Conservation (phyloP, 2,888 invertebrate genomes). For the Fissipunctia ypsillon region DNA sequence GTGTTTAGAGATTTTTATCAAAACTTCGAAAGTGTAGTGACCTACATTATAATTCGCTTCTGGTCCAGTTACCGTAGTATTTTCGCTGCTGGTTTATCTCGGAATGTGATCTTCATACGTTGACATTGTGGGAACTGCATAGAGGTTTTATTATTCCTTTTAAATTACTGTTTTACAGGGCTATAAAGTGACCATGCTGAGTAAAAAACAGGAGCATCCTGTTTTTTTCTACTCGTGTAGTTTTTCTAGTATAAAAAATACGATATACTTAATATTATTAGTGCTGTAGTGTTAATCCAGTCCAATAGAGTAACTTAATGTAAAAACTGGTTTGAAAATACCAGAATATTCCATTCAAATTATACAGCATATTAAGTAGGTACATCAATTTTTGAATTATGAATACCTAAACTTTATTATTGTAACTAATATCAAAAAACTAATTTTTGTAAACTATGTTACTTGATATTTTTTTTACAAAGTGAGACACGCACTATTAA, state of each 20-base stretch:
- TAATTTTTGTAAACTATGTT: too few relatives aligned
- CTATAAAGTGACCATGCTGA: slow-evolving; percentile 1
- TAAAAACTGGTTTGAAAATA: slow-evolving; percentile 16
- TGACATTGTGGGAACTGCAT: not conserved
- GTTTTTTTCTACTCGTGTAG: too few relatives aligned
- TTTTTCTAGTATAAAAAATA: not conserved
- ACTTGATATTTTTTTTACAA: too few relatives aligned
- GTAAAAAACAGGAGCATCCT: too few relatives aligned
- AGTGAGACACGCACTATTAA: too few relatives aligned
- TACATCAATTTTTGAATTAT: too few relatives aligned
- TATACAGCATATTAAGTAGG: too few relatives aligned
- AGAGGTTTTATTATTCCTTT: not conserved
- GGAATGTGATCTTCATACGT: slow-evolving; percentile 3
- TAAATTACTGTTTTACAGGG: not conserved
- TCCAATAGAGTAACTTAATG: not conserved
- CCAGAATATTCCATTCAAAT: not conserved
- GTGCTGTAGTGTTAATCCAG: not conserved
- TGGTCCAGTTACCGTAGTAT: slow-evolving; percentile 20
- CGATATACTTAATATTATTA: not conserved
- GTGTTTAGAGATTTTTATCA: not conserved
- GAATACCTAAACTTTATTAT: too few relatives aligned
- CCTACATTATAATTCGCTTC: slow-evolving; percentile 51
- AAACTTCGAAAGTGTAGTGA: slow-evolving; percentile 61
- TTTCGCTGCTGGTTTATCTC: slow-evolving; percentile 35
- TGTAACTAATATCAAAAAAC: too few relatives aligned